Evolutionary conservation across 2,113 vertebrate genomes (phyloP).

Genomic region (Bubo bubo): DNA sequence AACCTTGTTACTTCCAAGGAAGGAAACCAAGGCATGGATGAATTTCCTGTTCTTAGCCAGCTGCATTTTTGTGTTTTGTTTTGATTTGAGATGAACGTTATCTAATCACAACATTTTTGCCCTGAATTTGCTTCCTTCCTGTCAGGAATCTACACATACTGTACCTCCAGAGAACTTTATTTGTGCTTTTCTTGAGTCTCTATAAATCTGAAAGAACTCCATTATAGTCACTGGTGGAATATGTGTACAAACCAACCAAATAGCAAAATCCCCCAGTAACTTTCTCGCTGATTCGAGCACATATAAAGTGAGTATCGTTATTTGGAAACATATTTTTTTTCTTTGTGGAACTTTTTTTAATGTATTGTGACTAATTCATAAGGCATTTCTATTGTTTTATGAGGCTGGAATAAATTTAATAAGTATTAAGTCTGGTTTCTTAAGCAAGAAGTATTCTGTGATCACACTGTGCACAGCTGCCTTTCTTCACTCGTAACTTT

Average conservation of each 20-base stretch:
- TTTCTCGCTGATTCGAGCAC: neutral
- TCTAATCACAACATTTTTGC: neutral
- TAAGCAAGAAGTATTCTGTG: neutral
- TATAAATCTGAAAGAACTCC: neutral
- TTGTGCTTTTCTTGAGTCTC: neutral
- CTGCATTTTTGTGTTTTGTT: neutral
- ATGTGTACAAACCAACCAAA: neutral
- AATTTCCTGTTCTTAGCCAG: neutral
- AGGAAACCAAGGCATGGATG: neutral
- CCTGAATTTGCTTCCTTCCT: conserved; percentile 10
- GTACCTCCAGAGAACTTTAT: neutral
- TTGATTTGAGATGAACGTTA: neutral
- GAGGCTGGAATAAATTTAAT: neutral
- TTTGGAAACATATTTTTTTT: neutral
- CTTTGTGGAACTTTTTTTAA: neutral
- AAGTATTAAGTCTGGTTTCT: neutral
- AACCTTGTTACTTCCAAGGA: neutral
- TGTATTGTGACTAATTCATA: neutral
- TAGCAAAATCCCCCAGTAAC: neutral
- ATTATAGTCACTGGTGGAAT: neutral
- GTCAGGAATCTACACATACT: neutral
- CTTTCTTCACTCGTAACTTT: neutral
- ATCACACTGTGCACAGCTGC: neutral
- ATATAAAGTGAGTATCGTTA: neutral
- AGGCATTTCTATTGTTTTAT: neutral